Conservation (phyloP, 2,888 invertebrate genomes). For the Cephus spinipes region DNA sequence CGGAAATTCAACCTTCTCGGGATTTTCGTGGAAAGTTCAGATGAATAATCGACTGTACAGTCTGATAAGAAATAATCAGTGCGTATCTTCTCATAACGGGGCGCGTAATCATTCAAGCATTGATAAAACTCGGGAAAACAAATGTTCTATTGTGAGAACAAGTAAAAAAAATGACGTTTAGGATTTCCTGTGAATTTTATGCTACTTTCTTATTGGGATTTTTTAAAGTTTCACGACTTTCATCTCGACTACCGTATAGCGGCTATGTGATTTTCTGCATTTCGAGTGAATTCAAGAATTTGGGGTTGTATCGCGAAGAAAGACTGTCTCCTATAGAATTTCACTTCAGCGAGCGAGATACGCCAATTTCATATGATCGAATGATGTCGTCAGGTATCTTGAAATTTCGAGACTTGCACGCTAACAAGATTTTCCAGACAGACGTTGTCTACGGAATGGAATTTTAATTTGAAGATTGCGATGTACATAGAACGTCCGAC, state of each 20-base stretch:
- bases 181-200: background rate
- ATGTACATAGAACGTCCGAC: background rate
- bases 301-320: background rate
- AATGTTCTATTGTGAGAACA: background rate
- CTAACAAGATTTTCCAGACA: background rate
- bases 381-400: background rate
- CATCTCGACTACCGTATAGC: background rate
- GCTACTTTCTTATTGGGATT: background rate
- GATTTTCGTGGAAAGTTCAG: background rate
- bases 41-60: background rate
- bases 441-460: background rate
- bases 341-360: background rate
- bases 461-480: background rate
- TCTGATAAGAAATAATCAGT: background rate
- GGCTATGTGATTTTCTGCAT: background rate
- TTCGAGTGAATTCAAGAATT: background rate
- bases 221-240: background rate
- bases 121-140: background rate
- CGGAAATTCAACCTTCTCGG: background rate
- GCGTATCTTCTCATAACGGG: background rate
- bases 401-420: background rate
- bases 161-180: background rate
- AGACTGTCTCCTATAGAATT: background rate
- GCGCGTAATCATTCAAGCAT: background rate
- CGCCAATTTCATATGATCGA: background rate